phyloP scores from a whole-genome alignment of 2,113 vertebrate genomes.

The Eidolon helvum region DNA sequence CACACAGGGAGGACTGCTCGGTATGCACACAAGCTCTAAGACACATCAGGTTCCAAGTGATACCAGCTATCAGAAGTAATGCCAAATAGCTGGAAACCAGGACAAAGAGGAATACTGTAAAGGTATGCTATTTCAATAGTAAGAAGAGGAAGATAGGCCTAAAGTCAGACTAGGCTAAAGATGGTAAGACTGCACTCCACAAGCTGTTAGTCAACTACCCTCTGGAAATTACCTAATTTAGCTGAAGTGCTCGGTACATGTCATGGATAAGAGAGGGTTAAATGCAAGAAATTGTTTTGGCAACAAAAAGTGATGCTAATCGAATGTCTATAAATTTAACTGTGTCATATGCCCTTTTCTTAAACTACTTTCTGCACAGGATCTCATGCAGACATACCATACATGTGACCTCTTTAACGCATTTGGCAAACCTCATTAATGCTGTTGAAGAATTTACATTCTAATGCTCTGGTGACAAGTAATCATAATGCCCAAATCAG shows the following conservation, averaged over 20 bases:
- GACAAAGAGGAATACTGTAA: neutral
- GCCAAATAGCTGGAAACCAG: neutral
- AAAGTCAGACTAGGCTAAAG: neutral
- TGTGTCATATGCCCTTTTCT: neutral
- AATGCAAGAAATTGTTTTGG: conserved; percentile 71
- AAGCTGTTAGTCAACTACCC: neutral
- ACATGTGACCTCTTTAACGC: neutral
- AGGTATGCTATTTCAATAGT: neutral
- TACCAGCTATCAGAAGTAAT: neutral
- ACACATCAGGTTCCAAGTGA: neutral
- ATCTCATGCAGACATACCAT: neutral
- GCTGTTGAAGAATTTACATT: neutral
- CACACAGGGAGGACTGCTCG: neutral
- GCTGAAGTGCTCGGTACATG: neutral
- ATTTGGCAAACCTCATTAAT: neutral
- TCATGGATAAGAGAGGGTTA: neutral
- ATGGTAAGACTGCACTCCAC: neutral
- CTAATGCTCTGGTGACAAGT: neutral
- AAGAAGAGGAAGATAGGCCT: neutral
- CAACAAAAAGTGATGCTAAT: conserved; percentile 61
- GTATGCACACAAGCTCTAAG: neutral
- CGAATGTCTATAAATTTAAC: neutral
- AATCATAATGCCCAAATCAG: neutral
- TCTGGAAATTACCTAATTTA: neutral
- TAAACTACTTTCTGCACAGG: neutral